Evolutionary conservation across 2,113 vertebrate genomes (phyloP).

Genomic region (Rhagologus leucostigma): DNA sequence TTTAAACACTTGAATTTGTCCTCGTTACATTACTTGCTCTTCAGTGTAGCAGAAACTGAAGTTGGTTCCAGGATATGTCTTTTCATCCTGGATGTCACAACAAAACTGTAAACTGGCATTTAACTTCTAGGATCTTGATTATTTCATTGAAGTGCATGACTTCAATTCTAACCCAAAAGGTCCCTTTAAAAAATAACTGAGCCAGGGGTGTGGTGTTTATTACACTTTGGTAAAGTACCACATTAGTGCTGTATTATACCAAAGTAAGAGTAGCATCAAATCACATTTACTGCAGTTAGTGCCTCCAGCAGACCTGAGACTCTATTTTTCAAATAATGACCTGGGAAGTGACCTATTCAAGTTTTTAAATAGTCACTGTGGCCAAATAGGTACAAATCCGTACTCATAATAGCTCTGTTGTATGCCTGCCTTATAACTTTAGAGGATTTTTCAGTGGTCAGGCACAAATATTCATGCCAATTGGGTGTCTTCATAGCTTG

Average conservation of each 20-base stretch:
- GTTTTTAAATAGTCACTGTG: not conserved
- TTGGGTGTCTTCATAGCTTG: not conserved
- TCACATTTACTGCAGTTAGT: not conserved
- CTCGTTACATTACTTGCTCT: fast-evolving
- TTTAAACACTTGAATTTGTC: not conserved
- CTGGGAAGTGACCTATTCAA: not conserved
- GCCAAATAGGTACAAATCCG: not conserved
- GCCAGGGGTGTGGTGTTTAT: not conserved
- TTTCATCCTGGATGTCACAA: not conserved
- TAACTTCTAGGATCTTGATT: not conserved
- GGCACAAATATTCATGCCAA: not conserved
- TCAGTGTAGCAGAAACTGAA: not conserved
- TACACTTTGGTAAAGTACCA: not conserved
- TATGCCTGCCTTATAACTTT: not conserved
- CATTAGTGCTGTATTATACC: not conserved
- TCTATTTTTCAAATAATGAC: not conserved
- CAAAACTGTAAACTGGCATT: not conserved
- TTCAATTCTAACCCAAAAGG: not conserved
- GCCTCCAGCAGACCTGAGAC: not conserved
- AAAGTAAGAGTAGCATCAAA: not conserved
- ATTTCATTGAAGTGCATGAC: not conserved
- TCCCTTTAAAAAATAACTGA: not conserved
- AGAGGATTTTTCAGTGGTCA: not conserved
- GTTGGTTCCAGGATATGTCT: not conserved
- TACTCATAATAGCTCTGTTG: not conserved